These are phyloP conservation scores for Buathra laborator DNA, from an alignment of 2,888 invertebrate species.

Conservation along the genomic window DNA sequence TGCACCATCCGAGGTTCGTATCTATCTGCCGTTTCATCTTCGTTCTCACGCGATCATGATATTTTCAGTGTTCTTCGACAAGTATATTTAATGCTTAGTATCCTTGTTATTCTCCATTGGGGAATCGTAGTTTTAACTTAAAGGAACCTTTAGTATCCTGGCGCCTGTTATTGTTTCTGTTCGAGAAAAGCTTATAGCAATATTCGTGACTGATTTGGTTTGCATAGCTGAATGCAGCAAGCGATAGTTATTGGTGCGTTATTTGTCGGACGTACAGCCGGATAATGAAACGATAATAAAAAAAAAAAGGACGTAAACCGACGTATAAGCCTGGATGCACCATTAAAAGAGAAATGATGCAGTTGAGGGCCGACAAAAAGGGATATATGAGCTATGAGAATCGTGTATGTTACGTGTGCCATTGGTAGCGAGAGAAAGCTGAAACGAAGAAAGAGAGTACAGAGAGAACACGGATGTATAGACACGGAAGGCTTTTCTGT, in stretches of 20 bases:
- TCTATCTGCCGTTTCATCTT: too few relatives aligned
- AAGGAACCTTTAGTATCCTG: too few relatives aligned
- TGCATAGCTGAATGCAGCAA: not conserved
- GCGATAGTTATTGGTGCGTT: not conserved
- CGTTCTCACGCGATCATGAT: too few relatives aligned
- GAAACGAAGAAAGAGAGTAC: conserved; percentile 24
- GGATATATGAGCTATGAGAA: not conserved
- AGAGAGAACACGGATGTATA: conserved; percentile 1
- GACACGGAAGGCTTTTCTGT: conserved; percentile 13
- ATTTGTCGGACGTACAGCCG: not conserved
- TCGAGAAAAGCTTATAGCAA: not conserved
- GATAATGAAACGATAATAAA: not conserved
- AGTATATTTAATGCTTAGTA: too few relatives aligned
- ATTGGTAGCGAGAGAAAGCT: not conserved
- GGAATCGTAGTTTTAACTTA: too few relatives aligned
- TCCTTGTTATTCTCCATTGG: too few relatives aligned
- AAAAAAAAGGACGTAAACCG: not conserved
- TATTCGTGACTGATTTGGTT: not conserved
- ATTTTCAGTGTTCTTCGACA: too few relatives aligned
- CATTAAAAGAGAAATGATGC: conserved; percentile 1
- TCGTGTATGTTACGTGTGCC: conserved; percentile 1
- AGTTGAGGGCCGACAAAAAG: not conserved
- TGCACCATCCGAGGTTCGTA: not conserved
- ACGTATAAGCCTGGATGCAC: not conserved
- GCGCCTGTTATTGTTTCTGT: not conserved